Base-by-base conservation (phyloP, 2,888 invertebrate species). In the Acleris laterana region DNA sequence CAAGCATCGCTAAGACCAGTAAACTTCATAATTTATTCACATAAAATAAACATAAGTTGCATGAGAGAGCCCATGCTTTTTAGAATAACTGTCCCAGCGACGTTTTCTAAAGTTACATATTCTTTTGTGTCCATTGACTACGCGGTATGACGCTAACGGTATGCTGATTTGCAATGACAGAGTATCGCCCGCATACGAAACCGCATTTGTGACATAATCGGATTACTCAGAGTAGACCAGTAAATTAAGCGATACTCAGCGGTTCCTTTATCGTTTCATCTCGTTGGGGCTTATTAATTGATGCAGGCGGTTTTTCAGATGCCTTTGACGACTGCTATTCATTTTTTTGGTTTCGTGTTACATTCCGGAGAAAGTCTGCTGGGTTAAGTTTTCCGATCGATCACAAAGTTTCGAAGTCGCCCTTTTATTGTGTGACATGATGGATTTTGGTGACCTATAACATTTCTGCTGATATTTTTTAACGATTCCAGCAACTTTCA, bases 151-250 rank as follows among this genome's bases (percentile, higher is more conserved):
- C 66, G 52, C 55, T 62, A 58, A 52, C 63, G 66, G 51, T 70
- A 71, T 72, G 56, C 62, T 61, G 61, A 68, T 66, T 68, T 57
- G 61, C 63, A 55, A 38, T 49, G 56, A 56, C 52, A 57, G 51
- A 62, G 42, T 46, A 57, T 32, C 78, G 78, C 81, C 81, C 79
- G 80, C 81, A 72, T 52, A 60, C 59, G 62, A 71, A 74, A 74
- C 70, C 69, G 67, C 70, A 70, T 73, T 72, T 70, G 61, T 69
- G 62, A 69, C 69, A 71, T 77, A 79, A 82, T 82, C 75, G 75
- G 77, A 77, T 81, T 78, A 81, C 72, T 75, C 66, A 62, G 53
- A 66, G 49, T 61, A 55, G 42, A 65, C 50, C 22, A 38, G 50
- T 51, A 51, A 61, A 66, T 66, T 66, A 38, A 66, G 65, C 61